Base-by-base conservation (phyloP, 2,797 vertebrate genomes). In the Helarctos malayanus region DNA sequence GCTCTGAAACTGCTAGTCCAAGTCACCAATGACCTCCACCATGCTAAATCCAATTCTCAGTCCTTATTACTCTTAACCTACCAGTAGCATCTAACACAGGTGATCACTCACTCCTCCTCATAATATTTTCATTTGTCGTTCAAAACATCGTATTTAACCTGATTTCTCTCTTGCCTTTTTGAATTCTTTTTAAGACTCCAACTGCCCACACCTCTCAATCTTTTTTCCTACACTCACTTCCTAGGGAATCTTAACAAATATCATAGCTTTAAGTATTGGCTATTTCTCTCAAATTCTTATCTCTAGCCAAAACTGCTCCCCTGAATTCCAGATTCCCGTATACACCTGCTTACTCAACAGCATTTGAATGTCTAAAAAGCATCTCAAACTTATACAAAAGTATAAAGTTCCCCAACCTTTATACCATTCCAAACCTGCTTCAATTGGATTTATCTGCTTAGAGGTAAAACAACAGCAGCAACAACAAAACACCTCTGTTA, bases 61-160 rank as follows among this genome's bases (percentile, higher is more conserved):
- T 75, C 56, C 25, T 75, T 41, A 95, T 32, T 18, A 95, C 45
- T 5, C 32, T 65, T 95, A 11, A 87, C n/a, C 27, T 38, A 76
- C 12, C 6, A 41, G 35, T 38, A 78, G 27, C 35, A 38, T 75
- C 47, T 68, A 49, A 92, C 35, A 92, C 41, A 92, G 78, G 38
- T 59, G 27, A 82, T 83, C n/a, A 49, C 19, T 76, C 45, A 38
- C 35, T 86, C 32, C 68, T 85, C 25, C 61, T 73, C 19, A 61
- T 45, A 86, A 59, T 76, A 73, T 41, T 82, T 79, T 61, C 32
- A 59, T 27, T 85, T 84, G 87, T 84, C 41, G 79, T 95, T 91
- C 27, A 85, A 95, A 35, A 71, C 21, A 52, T 59, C 38, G 4
- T 7, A 25, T 16, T 19, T 91, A 71, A 85, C 18, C 47, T 76